Percentiles rank a stretch among this genome's conserved stretches.
Conservation (phyloP, 2,113 vertebrate genomes). For the Cyanoliseus patagonus region DNA sequence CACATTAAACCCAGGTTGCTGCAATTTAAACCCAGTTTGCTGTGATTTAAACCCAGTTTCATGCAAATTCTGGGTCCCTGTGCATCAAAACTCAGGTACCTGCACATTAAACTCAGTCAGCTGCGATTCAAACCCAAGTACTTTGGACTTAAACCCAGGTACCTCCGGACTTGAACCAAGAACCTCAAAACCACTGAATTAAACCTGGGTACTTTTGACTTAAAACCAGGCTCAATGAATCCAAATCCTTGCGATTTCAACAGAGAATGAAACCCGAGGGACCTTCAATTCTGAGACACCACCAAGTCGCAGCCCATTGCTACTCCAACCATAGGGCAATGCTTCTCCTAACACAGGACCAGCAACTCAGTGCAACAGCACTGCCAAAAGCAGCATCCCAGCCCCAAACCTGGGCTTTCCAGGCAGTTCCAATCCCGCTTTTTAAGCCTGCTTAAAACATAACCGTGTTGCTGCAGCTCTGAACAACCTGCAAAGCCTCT, state of each 20-base stretch:
- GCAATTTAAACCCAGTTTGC: neutral
- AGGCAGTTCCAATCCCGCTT: neutral
- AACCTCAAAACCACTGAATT: too few species aligned
- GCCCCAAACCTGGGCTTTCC: neutral
- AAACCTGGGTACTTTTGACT: neutral
- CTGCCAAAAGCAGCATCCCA: neutral
- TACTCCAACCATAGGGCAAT: neutral
- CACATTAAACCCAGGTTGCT: rapidly evolving
- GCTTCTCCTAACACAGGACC: too few species aligned
- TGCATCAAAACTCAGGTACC: too few species aligned
- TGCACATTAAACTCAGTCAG: too few species aligned
- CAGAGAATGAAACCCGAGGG: neutral
- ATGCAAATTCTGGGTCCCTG: too few species aligned
- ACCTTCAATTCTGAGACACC: neutral
- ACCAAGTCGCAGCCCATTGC: rapidly evolving
- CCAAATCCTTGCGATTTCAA: neutral
- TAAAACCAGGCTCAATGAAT: neutral
- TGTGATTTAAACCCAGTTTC: too few species aligned
- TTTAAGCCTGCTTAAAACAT: rapidly evolving
- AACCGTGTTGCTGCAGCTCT: neutral
- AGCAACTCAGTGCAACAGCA: neutral
- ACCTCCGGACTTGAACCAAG: too few species aligned
- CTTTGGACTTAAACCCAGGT: neutral
- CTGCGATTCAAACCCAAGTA: neutral
- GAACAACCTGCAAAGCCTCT: neutral